Conservation (phyloP, 2,888 invertebrate genomes). For the Mesorhabditis belari region DNA sequence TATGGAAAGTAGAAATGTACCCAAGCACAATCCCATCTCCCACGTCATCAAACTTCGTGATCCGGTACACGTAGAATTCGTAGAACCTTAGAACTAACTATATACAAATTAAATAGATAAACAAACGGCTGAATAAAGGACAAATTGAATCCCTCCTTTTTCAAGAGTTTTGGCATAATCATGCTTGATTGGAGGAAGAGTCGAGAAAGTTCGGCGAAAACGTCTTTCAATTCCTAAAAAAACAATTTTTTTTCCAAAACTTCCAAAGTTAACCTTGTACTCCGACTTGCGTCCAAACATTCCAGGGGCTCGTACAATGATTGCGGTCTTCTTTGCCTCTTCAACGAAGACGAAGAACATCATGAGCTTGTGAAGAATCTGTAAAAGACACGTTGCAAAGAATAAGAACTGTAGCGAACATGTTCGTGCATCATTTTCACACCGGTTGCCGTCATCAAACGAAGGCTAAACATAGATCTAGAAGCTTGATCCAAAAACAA, state of each 20-base stretch:
- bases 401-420: too few relatives aligned
- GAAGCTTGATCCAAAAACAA: too few relatives aligned
- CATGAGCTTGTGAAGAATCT: background rate
- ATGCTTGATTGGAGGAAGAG: background rate
- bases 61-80: background rate
- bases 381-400: too few relatives aligned
- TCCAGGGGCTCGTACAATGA: background rate
- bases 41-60: background rate
- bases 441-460: background rate
- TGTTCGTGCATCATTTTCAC: background rate
- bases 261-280: background rate
- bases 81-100: background rate
- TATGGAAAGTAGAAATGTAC: background rate
- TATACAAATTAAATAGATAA: background rate
- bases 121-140: background rate
- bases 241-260: background rate
- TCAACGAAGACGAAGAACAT: background rate
- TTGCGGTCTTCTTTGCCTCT: background rate
- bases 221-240: background rate
- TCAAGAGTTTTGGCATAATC: background rate
- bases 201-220: background rate
- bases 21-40: background rate
- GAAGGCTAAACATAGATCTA: background rate
- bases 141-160: background rate
- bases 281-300: background rate